These are phyloP conservation scores for Drosophila subpulchrella DNA, from an alignment of 1,140 invertebrate species.

Conservation along the genomic window DNA sequence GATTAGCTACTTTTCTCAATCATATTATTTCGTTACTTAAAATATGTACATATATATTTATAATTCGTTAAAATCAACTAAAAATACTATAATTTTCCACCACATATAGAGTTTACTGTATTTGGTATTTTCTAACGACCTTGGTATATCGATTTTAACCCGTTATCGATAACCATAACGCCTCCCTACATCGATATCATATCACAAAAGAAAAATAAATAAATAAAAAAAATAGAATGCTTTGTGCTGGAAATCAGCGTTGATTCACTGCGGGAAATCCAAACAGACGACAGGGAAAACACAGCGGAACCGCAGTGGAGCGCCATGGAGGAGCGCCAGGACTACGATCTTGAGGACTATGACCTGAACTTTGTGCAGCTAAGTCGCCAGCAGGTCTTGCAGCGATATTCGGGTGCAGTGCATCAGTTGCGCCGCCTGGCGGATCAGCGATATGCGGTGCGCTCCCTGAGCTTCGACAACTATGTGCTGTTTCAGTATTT, in stretches of 20 bases:
- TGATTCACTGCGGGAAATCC: background rate
- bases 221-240: background rate
- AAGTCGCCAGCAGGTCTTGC: constrained; percentile 69
- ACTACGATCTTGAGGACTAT: constrained; percentile 50
- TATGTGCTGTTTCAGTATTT: constrained; percentile 81
- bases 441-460: constrained; percentile 68
- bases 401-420: constrained; percentile 65
- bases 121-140: background rate
- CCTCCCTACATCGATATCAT: background rate
- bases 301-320: background rate
- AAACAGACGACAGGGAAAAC: background rate
- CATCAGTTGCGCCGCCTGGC: constrained; percentile 65
- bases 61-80: too few species aligned
- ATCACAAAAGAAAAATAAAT: background rate
- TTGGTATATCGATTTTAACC: background rate
- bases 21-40: too few species aligned
- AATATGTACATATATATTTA: too few species aligned
- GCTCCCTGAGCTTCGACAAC: constrained; percentile 73
- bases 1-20: too few species aligned
- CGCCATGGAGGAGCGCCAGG: background rate
- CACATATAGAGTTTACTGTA: background rate
- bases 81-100: too few species aligned
- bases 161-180: background rate
- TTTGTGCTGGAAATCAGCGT: constrained; percentile 1
- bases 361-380: constrained; percentile 69